These are phyloP conservation scores for Melanotaenia boesemani DNA, from an alignment of 2,797 vertebrate genomes.

Conservation along the genomic window DNA sequence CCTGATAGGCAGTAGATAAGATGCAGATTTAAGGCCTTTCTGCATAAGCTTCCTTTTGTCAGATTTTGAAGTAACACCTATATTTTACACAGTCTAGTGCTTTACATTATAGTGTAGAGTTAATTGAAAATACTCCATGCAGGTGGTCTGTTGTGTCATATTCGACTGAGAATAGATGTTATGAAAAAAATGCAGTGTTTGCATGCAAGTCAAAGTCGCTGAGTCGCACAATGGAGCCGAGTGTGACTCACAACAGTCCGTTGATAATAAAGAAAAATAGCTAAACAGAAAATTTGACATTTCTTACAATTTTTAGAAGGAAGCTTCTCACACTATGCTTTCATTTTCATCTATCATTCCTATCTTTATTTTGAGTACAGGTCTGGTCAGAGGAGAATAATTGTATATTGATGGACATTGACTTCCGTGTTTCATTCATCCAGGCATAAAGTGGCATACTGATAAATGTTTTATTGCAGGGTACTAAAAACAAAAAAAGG, in stretches of 20 bases:
- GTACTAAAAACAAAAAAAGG: slow-evolving; percentile 36
- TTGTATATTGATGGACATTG: slow-evolving; percentile 64
- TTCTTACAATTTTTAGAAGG: not conserved
- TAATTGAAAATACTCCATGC: too few relatives aligned
- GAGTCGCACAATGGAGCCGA: too few relatives aligned
- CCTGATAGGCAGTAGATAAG: not conserved
- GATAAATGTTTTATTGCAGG: slow-evolving; percentile 73
- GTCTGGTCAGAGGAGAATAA: slow-evolving; percentile 53
- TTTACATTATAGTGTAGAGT: not conserved
- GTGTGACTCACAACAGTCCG: not conserved
- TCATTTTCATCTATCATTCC: not conserved
- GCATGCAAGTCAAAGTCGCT: too few relatives aligned
- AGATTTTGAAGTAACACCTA: not conserved
- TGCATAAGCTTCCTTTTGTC: not conserved
- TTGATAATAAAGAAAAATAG: slow-evolving; percentile 1
- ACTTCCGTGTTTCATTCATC: slow-evolving; percentile 39
- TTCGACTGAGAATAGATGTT: not conserved
- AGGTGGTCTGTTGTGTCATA: not conserved
- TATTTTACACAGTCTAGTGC: not conserved
- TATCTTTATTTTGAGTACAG: not conserved
- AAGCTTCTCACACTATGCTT: not conserved
- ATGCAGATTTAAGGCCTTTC: not conserved
- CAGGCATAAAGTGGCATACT: slow-evolving; percentile 65
- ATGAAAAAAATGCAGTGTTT: too few relatives aligned
- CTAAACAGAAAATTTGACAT: not conserved